Evolutionary conservation across 2,797 vertebrate species (phyloP).

Genomic region (Sebastes variabilis): DNA sequence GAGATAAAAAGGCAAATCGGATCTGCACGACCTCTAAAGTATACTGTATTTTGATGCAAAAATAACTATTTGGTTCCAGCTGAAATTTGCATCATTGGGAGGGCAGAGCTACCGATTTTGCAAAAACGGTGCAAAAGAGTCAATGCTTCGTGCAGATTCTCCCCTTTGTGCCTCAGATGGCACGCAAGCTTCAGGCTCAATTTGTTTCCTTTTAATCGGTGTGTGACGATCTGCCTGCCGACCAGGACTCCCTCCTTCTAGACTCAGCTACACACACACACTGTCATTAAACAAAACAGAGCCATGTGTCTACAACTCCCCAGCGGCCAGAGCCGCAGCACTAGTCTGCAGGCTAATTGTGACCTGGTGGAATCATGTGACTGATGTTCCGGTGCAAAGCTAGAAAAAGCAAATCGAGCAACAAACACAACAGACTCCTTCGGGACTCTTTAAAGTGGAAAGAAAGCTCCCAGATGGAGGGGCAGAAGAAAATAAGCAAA

Average conservation of each 20-base stretch:
- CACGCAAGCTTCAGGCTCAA: conserved; percentile 40
- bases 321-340: conserved; percentile 49
- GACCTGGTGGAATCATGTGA: conserved; percentile 71
- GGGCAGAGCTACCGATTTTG: background rate
- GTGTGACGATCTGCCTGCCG: conserved; percentile 62
- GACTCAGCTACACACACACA: conserved; percentile 44
- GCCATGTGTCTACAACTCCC: conserved; percentile 72
- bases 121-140: conserved; percentile 19
- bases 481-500: conserved; percentile 55
- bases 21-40: conserved; percentile 13
- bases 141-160: conserved; percentile 19
- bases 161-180: conserved; percentile 40
- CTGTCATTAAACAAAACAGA: conserved; percentile 79
- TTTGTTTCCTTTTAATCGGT: conserved; percentile 74
- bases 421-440: conserved; percentile 59
- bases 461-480: conserved; percentile 50
- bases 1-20: conserved; percentile 26
- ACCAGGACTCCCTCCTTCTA: conserved; percentile 49
- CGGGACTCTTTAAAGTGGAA: conserved; percentile 51
- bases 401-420: conserved; percentile 62
- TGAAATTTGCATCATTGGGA: conserved; percentile 26
- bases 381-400: conserved; percentile 54
- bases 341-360: conserved; percentile 70
- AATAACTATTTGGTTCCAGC: conserved; percentile 2
- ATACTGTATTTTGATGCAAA: conserved; percentile 17